phyloP scores from a whole-genome alignment of 1,140 invertebrate genomes.

The Penaeus vannamei region DNA sequence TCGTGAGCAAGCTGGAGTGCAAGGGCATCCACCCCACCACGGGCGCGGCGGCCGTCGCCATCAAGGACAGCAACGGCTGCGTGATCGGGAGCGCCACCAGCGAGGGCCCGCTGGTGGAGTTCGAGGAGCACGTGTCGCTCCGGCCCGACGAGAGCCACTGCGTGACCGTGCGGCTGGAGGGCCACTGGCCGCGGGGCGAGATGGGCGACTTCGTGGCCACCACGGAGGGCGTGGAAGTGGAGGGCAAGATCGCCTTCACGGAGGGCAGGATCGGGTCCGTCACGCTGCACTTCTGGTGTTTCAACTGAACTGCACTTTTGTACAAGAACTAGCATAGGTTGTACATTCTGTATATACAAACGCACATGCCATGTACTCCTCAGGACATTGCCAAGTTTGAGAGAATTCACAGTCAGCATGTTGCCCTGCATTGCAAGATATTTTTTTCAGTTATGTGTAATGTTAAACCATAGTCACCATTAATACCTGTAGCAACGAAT shows the following conservation, averaged over 20 bases:
- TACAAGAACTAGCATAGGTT: too few relatives aligned
- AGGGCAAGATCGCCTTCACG: constrained; percentile 47
- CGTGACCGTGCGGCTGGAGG: constrained; percentile 56
- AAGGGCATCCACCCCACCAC: constrained; percentile 45
- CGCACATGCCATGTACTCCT: too few relatives aligned
- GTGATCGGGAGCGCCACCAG: constrained; percentile 24
- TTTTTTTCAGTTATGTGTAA: too few relatives aligned
- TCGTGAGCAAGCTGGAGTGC: constrained; percentile 43
- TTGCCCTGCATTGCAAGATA: too few relatives aligned
- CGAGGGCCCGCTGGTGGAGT: constrained; percentile 37
- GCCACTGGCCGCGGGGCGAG: constrained; percentile 58
- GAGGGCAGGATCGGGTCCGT: constrained; percentile 45
- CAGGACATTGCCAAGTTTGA: too few relatives aligned
- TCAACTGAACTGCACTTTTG: constrained; percentile 8
- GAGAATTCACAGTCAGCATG: too few relatives aligned
- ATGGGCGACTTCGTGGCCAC: constrained; percentile 48
- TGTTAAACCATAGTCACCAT: too few relatives aligned
- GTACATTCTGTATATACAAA: neutral
- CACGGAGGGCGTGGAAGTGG: constrained; percentile 32
- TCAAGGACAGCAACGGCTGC: constrained; percentile 48
- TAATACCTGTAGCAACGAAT: too few relatives aligned
- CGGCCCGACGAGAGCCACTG: constrained; percentile 27
- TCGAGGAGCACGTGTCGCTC: constrained; percentile 36
- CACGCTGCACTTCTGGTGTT: constrained; percentile 50
- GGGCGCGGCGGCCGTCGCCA: constrained; percentile 27